Conservation (phyloP, 2,113 vertebrate species). For the Nerophis ophidion region DNA sequence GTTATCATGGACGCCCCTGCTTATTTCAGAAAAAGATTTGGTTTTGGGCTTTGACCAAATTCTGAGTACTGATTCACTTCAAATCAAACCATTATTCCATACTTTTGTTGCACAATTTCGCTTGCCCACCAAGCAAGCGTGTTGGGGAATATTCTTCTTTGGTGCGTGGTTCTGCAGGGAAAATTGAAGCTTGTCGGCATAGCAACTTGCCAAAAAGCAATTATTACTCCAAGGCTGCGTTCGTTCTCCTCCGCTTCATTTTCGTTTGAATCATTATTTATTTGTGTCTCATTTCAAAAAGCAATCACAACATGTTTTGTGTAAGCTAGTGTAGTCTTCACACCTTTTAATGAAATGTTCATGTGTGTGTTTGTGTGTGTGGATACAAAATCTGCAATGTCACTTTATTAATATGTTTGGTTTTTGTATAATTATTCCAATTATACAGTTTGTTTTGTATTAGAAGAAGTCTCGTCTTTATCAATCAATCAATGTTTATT, state of each 20-base stretch:
- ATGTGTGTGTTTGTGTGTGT: neutral
- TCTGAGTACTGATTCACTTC: too few species aligned
- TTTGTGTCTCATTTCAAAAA: conserved; percentile 2
- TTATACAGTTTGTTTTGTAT: too few species aligned
- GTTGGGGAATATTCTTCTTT: neutral
- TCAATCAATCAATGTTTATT: too few species aligned
- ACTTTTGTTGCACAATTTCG: too few species aligned
- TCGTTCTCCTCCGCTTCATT: neutral
- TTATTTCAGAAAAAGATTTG: too few species aligned
- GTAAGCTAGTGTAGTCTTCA: neutral
- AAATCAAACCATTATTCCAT: too few species aligned
- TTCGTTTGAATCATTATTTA: conserved; percentile 8
- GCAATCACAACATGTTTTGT: neutral
- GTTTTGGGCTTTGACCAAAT: too few species aligned
- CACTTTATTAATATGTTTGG: conserved; percentile 10
- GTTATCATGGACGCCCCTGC: too few species aligned
- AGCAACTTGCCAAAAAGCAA: neutral
- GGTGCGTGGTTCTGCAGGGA: neutral
- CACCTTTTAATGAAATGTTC: too few species aligned
- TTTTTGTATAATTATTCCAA: neutral
- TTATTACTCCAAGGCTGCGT: neutral
- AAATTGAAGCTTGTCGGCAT: neutral
- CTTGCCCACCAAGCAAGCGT: too few species aligned
- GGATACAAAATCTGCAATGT: neutral
- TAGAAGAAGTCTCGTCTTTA: too few species aligned